These are phyloP conservation scores for Montipora capitata DNA, from an alignment of 92 coral and sea anemone species.

Conservation along the genomic window DNA sequence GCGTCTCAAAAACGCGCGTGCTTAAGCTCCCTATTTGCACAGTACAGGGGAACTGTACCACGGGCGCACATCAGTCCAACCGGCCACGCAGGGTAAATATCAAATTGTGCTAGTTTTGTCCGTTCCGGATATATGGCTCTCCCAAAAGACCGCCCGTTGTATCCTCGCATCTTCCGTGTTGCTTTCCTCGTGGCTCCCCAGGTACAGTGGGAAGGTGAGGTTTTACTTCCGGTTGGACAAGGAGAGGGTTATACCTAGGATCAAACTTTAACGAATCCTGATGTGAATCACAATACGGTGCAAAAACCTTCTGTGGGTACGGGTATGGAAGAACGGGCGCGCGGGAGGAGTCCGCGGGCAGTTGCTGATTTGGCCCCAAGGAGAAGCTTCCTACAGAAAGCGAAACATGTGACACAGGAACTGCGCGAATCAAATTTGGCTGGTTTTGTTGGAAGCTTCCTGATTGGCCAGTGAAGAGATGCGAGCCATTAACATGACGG, in stretches of 20 bases:
- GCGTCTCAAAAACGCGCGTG: too few species aligned
- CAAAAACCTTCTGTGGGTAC: conserved; percentile 6
- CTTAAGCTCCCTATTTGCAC: too few species aligned
- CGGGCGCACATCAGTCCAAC: too few species aligned
- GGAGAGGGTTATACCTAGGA: conserved; percentile 71
- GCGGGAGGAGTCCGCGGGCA: conserved; percentile 26
- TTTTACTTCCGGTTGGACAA: conserved; percentile 74
- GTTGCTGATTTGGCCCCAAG: conserved; percentile 57
- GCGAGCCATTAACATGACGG: conserved; percentile 15
- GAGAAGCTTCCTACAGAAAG: conserved; percentile 41
- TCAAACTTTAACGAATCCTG: conserved; percentile 66
- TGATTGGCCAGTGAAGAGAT: background rate
- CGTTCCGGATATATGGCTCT: conserved; percentile 5
- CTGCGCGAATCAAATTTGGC: conserved; percentile 24
- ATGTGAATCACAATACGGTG: conserved; percentile 21
- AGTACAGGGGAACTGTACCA: too few species aligned
- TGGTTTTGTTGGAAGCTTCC: background rate
- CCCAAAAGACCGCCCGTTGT: background rate
- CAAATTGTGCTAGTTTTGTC: background rate
- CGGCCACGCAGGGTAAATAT: background rate
- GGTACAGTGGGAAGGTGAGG: conserved; percentile 75
- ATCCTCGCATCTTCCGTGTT: background rate
- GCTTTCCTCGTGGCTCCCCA: conserved; percentile 55
- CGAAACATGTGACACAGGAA: conserved; percentile 53
- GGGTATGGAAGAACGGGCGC: conserved; percentile 37